Base-by-base conservation (phyloP, 2,113 vertebrate genomes). In the Raphicerus campestris region DNA sequence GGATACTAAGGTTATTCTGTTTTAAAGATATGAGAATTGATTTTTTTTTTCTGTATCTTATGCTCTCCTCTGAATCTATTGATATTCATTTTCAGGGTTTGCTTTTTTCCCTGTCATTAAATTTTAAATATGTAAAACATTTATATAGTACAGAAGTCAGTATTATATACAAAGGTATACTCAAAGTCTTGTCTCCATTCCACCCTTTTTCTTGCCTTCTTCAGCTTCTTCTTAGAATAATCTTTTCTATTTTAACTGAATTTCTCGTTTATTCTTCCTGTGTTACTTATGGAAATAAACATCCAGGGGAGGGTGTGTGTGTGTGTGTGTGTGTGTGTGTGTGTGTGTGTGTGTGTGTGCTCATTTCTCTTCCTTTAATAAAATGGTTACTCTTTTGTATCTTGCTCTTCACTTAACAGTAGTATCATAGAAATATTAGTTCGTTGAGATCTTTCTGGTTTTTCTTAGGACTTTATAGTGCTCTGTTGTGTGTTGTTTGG, bases 61-160 rank as follows among this genome's bases (percentile, higher is more conserved):
- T 85, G 14, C 6, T 92, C 20, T 55, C 6, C 6, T 92, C 70
- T 89, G 55, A 61, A 91, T 84, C 94, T 87, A 6, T 78, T 61
- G 87, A 26, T 58, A 17, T 19, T 75, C 5, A 47, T 88, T 88
- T 84, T 82, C 73, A 55, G 51, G 26, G 13, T 84, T 92, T 88
- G 24, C 10, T 87, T n/a, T 55, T 45, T 42, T 16, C 42, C n/a
- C 9, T 28, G 19, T 17, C 42, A 28, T 91, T 81, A 51, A 56
- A 88, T 56, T 53, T 91, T 83, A 88, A 90, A 51, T 78, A 89
- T 51, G 56, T 89, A 49, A 66, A 92, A 45, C 16, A 78, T 78
- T 96, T 91, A 75, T 10, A 26, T n/a, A 45, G 22, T 83, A 70
- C 53, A 89, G 4, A 89, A 85, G 39, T n/a, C 84, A 66, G 39